phyloP scores from a whole-genome alignment of 2,797 vertebrate species.

The Gambelia wislizenii region DNA sequence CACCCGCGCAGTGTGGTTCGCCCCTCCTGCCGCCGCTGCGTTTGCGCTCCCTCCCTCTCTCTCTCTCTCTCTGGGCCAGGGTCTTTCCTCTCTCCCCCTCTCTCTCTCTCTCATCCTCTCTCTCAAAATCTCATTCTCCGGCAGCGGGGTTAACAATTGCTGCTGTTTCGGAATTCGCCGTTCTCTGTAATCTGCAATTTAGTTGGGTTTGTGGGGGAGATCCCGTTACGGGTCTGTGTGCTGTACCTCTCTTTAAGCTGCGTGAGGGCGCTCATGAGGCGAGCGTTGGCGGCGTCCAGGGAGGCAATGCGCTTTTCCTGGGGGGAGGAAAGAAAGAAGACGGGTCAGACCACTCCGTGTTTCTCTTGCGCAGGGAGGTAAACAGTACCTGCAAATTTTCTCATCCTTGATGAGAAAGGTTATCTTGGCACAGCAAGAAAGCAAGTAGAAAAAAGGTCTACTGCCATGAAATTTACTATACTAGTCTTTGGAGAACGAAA shows the following conservation, averaged over 20 bases:
- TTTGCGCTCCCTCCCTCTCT: conserved; percentile 49
- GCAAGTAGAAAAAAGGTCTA: no score
- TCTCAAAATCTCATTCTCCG: conserved; percentile 70
- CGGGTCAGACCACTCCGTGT: no score
- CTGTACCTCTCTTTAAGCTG: conserved; percentile 99
- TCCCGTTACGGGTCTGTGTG: conserved; percentile 98
- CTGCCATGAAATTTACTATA: no score
- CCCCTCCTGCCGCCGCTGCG: conserved; percentile 56
- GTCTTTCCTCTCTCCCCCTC: conserved; percentile 65
- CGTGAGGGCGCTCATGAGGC: conserved; percentile 96
- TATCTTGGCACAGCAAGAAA: no score
- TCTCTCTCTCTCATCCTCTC: conserved; percentile 70
- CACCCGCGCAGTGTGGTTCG: conserved; percentile 66
- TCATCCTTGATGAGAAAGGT: no score
- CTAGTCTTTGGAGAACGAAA: no score
- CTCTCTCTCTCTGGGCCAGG: conserved; percentile 58
- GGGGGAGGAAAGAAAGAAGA: no score
- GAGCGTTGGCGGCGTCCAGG: conserved; percentile 94
- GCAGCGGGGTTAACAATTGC: conserved; percentile 89
- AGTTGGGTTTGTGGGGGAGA: conserved; percentile 98
- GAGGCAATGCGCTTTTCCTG: conserved; percentile 98
- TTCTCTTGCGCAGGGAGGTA: no score
- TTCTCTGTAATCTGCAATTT: conserved; percentile 99
- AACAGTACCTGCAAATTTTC: no score
- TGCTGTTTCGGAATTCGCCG: conserved; percentile 99